Evolutionary conservation across 2,113 vertebrate genomes (phyloP), one percentile per base, ranked within the genome.

Genomic region (Myiopsitta monachus): DNA sequence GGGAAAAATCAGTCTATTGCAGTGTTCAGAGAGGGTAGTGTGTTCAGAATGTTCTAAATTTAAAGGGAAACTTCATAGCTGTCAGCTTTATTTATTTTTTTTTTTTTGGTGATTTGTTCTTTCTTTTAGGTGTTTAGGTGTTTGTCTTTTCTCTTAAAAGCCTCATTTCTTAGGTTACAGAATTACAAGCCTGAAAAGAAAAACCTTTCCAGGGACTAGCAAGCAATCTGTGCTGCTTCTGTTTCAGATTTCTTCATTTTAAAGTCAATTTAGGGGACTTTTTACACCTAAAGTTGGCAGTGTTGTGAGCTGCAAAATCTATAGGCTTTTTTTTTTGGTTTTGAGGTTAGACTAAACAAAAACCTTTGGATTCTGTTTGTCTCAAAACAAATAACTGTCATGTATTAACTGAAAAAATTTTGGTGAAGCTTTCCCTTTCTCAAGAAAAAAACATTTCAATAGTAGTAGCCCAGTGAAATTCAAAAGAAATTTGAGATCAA

Each of bases 271-370:
- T 68, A 39, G 39, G 33, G 41, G 14, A 88, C 83, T 68, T 90
- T 43, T 93, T 92, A 80, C 79, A 81, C 88, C 80, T 97, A 31
- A 67, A 77, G 46, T 66, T 87, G 86, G 55, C 88, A 83, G 26
- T 23, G 62, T 64, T 61, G n/a, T 36, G 33, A 92, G 80, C 69
- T 87, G 87, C 62, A 88, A 93, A 96, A 79, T 72, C 69, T 81
- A n/a, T 39, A 92, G 77, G 27, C 3, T 87, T 41, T 84, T 87
- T 41, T 84, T 77, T 76, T 46, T 63, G 13, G 0, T 67, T 83
- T 49, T 63, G 46, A 88, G 83, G 80, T 95, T 92, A 94, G 51
- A 46, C 64, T 39, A 73, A 95, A 91, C 54, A 78, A 90, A 92
- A 94, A 85, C 0, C 67, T 80, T 94, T 24, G 49, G 24, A 6